Conservation (phyloP, 2,888 invertebrate genomes). For the Cabera pusaria region DNA sequence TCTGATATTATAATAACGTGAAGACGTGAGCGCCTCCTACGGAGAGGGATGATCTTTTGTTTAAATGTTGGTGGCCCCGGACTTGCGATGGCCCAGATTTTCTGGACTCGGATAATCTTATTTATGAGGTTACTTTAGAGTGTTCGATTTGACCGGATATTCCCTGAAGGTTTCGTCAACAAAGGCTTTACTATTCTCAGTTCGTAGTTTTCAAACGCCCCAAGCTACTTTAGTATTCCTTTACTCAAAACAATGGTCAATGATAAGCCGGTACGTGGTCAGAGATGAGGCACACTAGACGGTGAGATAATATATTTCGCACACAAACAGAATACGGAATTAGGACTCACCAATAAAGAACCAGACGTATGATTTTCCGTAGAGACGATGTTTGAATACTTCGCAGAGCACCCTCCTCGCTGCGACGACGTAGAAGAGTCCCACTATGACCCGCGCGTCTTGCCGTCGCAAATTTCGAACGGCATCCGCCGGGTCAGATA, state of each 20-base stretch:
- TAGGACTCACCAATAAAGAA: slow-evolving; percentile 95
- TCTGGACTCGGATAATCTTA: slow-evolving; percentile 39
- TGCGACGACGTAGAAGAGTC: slow-evolving; percentile 98
- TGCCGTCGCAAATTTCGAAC: slow-evolving; percentile 96
- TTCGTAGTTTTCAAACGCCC: slow-evolving; percentile 3
- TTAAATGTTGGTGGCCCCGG: slow-evolving; percentile 34
- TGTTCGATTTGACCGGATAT: slow-evolving; percentile 33
- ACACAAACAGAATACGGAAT: slow-evolving; percentile 3
- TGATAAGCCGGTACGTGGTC: slow-evolving; percentile 6
- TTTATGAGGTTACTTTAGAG: slow-evolving; percentile 39
- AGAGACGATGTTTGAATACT: slow-evolving; percentile 96
- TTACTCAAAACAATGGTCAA: slow-evolving; percentile 2
- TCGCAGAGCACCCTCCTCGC: slow-evolving; percentile 98
- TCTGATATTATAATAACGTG: slow-evolving; percentile 41
- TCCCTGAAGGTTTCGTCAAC: slow-evolving; percentile 23
- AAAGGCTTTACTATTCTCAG: slow-evolving; percentile 19
- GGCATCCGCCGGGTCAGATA: slow-evolving; percentile 98
- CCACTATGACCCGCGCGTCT: slow-evolving; percentile 98
- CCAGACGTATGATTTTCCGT: slow-evolving; percentile 98
- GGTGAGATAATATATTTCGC: slow-evolving; percentile 5
- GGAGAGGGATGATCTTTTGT: slow-evolving; percentile 44
- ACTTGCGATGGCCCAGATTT: slow-evolving; percentile 25
- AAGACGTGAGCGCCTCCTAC: slow-evolving; percentile 28
- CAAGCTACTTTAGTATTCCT: slow-evolving; percentile 7
- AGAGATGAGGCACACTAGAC: not conserved